Evolutionary conservation across 1,140 invertebrate species (phyloP).

Genomic region (Argopecten irradians): DNA sequence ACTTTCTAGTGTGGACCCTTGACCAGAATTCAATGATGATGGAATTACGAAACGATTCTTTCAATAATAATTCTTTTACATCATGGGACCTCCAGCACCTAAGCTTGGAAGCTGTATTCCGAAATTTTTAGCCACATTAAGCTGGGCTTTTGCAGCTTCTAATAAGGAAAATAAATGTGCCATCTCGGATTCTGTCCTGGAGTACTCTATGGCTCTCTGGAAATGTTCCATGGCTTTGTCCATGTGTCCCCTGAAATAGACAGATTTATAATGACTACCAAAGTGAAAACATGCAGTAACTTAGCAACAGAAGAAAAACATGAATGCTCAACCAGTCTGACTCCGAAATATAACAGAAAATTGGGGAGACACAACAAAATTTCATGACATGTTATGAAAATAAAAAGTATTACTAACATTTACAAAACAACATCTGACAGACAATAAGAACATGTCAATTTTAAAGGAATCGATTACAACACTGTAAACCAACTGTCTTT

Average conservation of each 20-base stretch:
- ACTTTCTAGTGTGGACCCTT: conserved; percentile 11
- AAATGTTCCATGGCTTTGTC: conserved; percentile 89
- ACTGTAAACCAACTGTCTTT: too few relatives aligned
- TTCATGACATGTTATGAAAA: too few relatives aligned
- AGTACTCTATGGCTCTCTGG: conserved; percentile 90
- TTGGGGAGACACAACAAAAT: too few relatives aligned
- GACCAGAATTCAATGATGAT: not conserved
- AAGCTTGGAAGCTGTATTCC: conserved; percentile 77
- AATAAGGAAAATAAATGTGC: conserved; percentile 83
- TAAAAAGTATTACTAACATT: too few relatives aligned
- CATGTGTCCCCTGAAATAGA: conserved; percentile 86
- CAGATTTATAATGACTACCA: not conserved
- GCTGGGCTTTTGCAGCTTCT: conserved; percentile 90
- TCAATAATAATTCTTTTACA: not conserved
- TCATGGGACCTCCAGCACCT: not conserved
- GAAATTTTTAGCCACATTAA: conserved; percentile 86
- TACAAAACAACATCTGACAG: too few relatives aligned
- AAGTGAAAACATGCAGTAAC: not conserved
- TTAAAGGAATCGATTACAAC: too few relatives aligned
- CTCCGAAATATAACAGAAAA: not conserved
- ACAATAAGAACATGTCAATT: too few relatives aligned
- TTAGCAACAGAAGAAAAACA: not conserved
- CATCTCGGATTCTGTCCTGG: conserved; percentile 90
- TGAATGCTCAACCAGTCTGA: not conserved
- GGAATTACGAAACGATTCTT: not conserved